Base-by-base conservation (phyloP, 2,888 invertebrate species). In the Microplitis deprimator region DNA sequence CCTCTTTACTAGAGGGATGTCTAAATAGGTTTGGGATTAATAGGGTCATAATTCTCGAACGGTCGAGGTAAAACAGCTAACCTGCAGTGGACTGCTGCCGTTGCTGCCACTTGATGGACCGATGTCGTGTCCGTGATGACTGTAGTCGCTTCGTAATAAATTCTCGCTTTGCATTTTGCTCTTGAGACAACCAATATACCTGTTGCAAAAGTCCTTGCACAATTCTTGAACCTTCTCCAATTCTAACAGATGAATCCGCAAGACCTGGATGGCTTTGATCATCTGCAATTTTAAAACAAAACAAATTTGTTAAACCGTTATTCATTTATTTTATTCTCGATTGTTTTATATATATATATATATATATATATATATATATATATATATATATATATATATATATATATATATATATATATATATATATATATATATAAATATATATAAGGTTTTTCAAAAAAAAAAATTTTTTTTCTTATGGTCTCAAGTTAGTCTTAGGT, bases 221-320 rank as follows among this genome's bases (percentile, higher is more conserved):
- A 98, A 89, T 90, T 98, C 97, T 90, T 97, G 97, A 16, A 98
- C 97, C 90, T 98, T 98, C 90, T 97, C 97, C 88, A 98, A 91
- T 89, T 98, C 98, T 83, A 98, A 90, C 70, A 98, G 92, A 90
- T 98, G 97, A 89, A 98, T 98, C 86, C 97, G 92, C 81, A 98
- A 91, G 80, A 98, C 97, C 92, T 97, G 96, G 86, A 96, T 95
- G 73, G 95, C 95, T 91, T 95, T 95, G 82, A 96, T 94, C 95
- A 96, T 95, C 95, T 95, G 90, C 17, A 87, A 86, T 83, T 69
- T 5, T 65, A 65, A 61, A 76, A 67, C 78, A 79, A 81, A 65
- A 81, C 77, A 78, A 77, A 74, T 75, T 76, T 79, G 69, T 77
- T 77, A 70, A 38, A 40, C 69, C 64, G 69, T 59, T 73, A 64